Evolutionary conservation across 2,113 vertebrate genomes (phyloP).

Genomic region (Naja naja): DNA sequence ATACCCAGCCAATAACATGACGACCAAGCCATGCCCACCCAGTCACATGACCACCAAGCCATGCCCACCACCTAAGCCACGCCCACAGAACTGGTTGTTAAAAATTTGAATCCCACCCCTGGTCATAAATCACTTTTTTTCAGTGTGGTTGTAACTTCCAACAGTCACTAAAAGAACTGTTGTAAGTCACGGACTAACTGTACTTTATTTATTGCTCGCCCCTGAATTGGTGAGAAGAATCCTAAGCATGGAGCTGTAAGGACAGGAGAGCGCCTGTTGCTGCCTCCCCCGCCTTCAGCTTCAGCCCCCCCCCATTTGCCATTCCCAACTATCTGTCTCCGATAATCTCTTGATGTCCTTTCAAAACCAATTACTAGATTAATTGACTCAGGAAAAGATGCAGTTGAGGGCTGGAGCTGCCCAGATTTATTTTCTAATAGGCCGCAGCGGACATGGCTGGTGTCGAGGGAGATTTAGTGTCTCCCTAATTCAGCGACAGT

Average conservation of each 20-base stretch:
- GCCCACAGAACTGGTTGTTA: too few species aligned
- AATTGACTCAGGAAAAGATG: constrained; percentile 62
- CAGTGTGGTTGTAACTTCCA: neutral
- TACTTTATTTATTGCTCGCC: too few species aligned
- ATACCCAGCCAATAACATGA: too few species aligned
- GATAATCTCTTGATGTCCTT: constrained; percentile 58
- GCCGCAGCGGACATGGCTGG: constrained; percentile 38
- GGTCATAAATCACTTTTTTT: neutral
- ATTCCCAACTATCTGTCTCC: neutral
- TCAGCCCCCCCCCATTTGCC: neutral
- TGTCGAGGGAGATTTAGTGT: constrained; percentile 65
- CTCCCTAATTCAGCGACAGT: constrained; percentile 56
- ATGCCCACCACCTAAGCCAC: too few species aligned
- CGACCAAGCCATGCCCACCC: too few species aligned
- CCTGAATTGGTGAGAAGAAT: neutral
- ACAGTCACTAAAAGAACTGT: neutral
- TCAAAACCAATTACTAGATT: constrained; percentile 70
- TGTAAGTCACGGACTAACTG: neutral
- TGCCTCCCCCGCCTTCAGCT: neutral
- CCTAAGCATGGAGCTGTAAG: too few species aligned
- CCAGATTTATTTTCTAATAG: constrained; percentile 62
- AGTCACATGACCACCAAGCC: too few species aligned
- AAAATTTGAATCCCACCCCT: too few species aligned
- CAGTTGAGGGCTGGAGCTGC: constrained; percentile 29
- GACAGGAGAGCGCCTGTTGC: neutral